Evolutionary conservation across 2,113 vertebrate genomes (phyloP), one percentile per base, ranked within the genome.

Genomic region (Ailurus styani): DNA sequence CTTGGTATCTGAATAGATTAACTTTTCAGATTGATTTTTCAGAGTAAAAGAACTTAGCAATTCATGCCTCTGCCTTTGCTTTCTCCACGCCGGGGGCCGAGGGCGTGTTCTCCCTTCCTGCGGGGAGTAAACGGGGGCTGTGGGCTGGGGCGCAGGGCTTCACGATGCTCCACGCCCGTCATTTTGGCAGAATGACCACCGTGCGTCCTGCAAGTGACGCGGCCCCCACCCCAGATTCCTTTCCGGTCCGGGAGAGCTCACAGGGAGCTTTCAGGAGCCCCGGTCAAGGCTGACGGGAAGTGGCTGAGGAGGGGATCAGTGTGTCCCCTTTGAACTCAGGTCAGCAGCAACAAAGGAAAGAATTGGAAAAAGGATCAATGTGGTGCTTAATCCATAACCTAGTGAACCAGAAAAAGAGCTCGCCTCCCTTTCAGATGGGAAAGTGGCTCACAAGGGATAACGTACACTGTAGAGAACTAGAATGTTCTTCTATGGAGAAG

Each of bases 141-240:
- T 1, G n/a, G 50, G 14, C n/a, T 52, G 25, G 21, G 23, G 21
- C 5, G 2, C 7, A 7, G 52, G 27, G 50, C 29, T 57, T 37
- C 10, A 0, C 20, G 4, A 7, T 5, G 14, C 15, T 1, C 0
- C 1, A 14, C 20, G 50, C 20, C 23, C 7, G 12, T 14, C 25
- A 6, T 40, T 31, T 12, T 8, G 17, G 54, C 21, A 0, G 3
- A 3, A 23, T 3, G 37, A 70, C 14, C 85, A 1, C 13, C 8
- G 0, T 2, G n/a, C 40, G n/a, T 27, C 5, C 0, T 1, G 1
- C 31, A 14, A 2, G 2, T 2, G 25, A 29, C 34, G 34, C 25
- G 1, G 1, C 7, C 25, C 21, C 25, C 0, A 31, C 14, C 7
- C 2, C 11, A 4, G 7, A 60, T 15, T 40, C 40, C 60, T 77